Percentiles rank a stretch among this genome's conserved stretches.
Conservation (phyloP, 1,140 invertebrate species). For the Lethrus apterus region DNA sequence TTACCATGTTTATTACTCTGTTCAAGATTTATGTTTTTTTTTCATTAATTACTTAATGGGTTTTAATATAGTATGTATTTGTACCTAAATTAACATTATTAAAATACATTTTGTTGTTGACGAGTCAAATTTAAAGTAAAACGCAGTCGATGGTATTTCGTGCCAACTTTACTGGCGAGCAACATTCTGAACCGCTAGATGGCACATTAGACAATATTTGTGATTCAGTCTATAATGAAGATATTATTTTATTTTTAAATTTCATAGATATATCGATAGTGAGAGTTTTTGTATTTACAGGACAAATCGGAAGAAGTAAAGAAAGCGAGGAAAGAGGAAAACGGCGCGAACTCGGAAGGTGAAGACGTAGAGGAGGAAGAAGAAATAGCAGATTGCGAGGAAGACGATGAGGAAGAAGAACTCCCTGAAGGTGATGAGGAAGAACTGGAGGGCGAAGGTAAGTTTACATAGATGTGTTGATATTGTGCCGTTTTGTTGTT, state of each 20-base stretch:
- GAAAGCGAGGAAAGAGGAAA: constrained; percentile 71
- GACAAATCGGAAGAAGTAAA: constrained; percentile 66
- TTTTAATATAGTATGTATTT: too few relatives aligned
- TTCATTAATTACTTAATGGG: too few relatives aligned
- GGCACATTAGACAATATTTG: background rate
- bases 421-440: constrained; percentile 60
- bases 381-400: constrained; percentile 50
- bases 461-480: constrained; percentile 9
- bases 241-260: background rate
- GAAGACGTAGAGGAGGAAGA: constrained; percentile 50
- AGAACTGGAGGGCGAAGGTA: constrained; percentile 58
- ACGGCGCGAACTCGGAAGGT: constrained; percentile 49
- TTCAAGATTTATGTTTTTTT: too few relatives aligned
- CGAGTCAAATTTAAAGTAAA: too few relatives aligned
- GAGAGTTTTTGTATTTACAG: constrained; percentile 42
- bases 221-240: background rate
- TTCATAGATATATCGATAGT: constrained; percentile 4
- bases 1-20: too few relatives aligned
- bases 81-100: too few relatives aligned
- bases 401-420: constrained; percentile 61
- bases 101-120: too few relatives aligned
- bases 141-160: too few relatives aligned
- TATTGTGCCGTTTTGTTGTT: background rate
- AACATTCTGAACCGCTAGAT: too few relatives aligned
- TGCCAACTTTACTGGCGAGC: too few relatives aligned